A percentile compares a stretch with the other conserved stretches of the same genome.
phyloP scores from a whole-genome alignment of 2,888 invertebrate genomes.

The Pherbina coryleti region DNA sequence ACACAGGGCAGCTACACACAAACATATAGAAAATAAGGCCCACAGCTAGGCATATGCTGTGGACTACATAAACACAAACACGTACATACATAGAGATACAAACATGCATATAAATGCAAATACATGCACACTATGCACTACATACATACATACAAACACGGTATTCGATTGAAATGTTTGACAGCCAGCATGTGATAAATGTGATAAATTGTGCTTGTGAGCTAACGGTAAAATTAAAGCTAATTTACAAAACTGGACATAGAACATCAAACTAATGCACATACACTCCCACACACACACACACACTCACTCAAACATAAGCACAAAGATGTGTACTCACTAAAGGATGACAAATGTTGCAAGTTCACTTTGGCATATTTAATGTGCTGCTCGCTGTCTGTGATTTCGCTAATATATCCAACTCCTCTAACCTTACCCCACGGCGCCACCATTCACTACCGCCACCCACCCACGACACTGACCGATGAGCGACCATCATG shows the following conservation, averaged over 20 bases:
- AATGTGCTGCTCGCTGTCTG: conserved; percentile 50
- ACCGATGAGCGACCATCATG: neutral
- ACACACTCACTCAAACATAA: neutral
- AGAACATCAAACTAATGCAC: conserved; percentile 35
- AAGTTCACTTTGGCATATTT: conserved; percentile 66
- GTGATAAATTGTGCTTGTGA: conserved; percentile 32
- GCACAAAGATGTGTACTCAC: neutral
- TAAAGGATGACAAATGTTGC: conserved; percentile 41
- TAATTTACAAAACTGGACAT: conserved; percentile 24
- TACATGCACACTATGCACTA: conserved; percentile 16
- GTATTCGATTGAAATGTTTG: conserved; percentile 35
- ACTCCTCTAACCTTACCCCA: neutral
- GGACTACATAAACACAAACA: conserved; percentile 29
- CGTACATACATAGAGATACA: neutral
- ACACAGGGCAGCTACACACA: conserved; percentile 20
- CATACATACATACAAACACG: neutral
- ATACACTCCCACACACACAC: neutral
- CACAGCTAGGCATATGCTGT: conserved; percentile 14
- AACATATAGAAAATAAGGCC: neutral
- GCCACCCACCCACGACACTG: neutral
- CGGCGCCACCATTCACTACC: neutral
- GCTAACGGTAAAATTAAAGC: conserved; percentile 36
- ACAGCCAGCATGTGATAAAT: conserved; percentile 37
- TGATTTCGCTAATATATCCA: conserved; percentile 53
- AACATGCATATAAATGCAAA: conserved; percentile 18